A percentile compares a stretch with the other conserved stretches of the same genome.
phyloP scores from a whole-genome alignment of 2,888 invertebrate genomes.

The Ophion obscuratus region DNA sequence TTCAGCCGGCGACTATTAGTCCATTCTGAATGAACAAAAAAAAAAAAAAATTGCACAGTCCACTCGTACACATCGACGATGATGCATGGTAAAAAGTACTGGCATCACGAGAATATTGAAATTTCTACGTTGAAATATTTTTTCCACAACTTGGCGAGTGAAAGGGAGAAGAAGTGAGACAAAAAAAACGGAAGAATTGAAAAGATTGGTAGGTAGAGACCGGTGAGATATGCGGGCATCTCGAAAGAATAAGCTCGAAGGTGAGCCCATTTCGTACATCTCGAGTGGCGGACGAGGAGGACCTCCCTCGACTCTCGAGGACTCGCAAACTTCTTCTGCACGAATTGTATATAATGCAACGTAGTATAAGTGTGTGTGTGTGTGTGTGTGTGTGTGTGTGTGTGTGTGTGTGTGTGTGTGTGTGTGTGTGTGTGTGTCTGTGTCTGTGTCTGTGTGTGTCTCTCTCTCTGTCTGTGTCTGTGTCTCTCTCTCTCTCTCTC shows the following conservation, averaged over 20 bases:
- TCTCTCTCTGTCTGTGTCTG: too few species aligned
- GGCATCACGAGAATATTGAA: conserved; percentile 54
- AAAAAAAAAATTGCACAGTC: too few species aligned
- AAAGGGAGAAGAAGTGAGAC: conserved; percentile 10
- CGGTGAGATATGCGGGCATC: conserved; percentile 63
- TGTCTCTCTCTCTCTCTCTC: too few species aligned
- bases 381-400: too few species aligned
- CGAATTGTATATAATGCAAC: background rate
- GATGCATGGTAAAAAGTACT: conserved; percentile 46
- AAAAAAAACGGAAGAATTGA: conserved; percentile 5
- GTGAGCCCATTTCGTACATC: conserved; percentile 58
- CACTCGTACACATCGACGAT: conserved; percentile 11
- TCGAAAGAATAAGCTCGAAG: conserved; percentile 38
- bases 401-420: too few species aligned
- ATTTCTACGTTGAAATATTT: conserved; percentile 52
- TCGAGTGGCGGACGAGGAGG: conserved; percentile 60
- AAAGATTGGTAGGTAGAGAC: conserved; percentile 25
- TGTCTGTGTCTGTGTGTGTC: too few species aligned
- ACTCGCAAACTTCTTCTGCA: conserved; percentile 47
- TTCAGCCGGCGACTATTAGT: conserved; percentile 55
- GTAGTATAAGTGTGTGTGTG: background rate
- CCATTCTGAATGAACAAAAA: conserved; percentile 29
- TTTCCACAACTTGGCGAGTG: conserved; percentile 49
- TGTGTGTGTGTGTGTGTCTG: too few species aligned
- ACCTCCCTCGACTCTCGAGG: conserved; percentile 63